phyloP scores from a whole-genome alignment of 2,888 invertebrate species.

The Acrobasis suavella region DNA sequence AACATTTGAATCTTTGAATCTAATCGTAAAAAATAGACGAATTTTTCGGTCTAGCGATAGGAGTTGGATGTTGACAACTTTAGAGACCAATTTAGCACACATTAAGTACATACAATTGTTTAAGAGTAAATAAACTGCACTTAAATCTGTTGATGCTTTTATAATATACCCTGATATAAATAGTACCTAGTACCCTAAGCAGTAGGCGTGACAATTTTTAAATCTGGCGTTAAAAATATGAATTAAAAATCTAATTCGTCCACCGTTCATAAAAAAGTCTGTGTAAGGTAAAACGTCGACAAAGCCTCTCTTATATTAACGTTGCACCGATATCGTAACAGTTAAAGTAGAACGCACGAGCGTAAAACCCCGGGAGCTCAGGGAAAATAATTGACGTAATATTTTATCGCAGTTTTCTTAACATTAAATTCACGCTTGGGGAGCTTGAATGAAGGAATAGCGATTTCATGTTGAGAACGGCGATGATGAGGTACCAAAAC shows the following conservation, averaged over 20 bases:
- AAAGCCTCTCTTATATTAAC: background rate
- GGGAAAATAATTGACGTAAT: conserved; percentile 1
- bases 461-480: background rate
- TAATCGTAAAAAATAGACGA: too few relatives aligned
- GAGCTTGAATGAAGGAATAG: background rate
- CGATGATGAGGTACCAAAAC: background rate
- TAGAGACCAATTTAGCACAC: too few relatives aligned
- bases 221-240: too few relatives aligned
- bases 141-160: too few relatives aligned
- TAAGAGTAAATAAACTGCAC: too few relatives aligned
- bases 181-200: too few relatives aligned
- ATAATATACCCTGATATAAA: too few relatives aligned
- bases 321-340: background rate
- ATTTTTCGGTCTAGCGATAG: too few relatives aligned
- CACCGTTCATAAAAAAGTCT: background rate
- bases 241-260: background rate
- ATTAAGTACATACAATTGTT: too few relatives aligned
- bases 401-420: background rate
- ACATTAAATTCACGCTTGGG: conserved; percentile 1
- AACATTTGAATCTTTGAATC: too few relatives aligned
- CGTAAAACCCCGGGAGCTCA: conserved; percentile 1
- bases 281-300: background rate
- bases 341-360: background rate
- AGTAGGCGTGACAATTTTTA: too few relatives aligned
- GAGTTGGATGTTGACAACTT: too few relatives aligned